Conservation (phyloP, 2,113 vertebrate species). For the Microcebus jonahi region DNA sequence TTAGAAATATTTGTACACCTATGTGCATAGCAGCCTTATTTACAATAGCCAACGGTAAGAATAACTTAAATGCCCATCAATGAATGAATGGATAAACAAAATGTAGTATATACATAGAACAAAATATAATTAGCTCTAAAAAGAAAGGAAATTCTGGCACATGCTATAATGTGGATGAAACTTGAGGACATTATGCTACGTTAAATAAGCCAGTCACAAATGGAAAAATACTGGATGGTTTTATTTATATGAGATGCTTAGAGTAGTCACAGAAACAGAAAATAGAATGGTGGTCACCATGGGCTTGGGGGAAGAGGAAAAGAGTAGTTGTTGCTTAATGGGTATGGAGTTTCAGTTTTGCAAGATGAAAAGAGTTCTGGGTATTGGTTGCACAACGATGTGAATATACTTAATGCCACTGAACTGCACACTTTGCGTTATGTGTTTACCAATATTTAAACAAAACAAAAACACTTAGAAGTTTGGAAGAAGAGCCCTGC, state of each 20-base stretch:
- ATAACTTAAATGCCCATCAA: neutral
- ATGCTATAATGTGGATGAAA: neutral
- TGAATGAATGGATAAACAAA: neutral
- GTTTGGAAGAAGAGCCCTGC: neutral
- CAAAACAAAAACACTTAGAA: neutral
- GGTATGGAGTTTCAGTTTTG: neutral
- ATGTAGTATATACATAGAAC: no score
- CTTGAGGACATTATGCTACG: neutral
- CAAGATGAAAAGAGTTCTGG: neutral
- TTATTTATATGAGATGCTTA: neutral
- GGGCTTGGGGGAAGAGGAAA: neutral
- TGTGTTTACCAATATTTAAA: neutral
- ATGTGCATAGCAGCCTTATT: neutral
- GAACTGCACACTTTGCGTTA: neutral
- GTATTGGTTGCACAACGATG: neutral
- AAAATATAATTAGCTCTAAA: neutral
- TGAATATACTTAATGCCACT: neutral
- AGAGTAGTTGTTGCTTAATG: neutral
- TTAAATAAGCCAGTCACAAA: neutral
- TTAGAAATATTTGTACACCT: neutral
- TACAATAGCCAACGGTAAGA: neutral
- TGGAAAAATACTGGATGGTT: neutral
- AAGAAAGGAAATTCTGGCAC: neutral
- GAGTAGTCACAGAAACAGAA: neutral
- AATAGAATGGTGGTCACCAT: neutral